Percentiles rank a stretch among this genome's conserved stretches.
These are phyloP conservation scores for Hemiscyllium ocellatum DNA, from an alignment of 2,113 vertebrate species.

Conservation along the genomic window DNA sequence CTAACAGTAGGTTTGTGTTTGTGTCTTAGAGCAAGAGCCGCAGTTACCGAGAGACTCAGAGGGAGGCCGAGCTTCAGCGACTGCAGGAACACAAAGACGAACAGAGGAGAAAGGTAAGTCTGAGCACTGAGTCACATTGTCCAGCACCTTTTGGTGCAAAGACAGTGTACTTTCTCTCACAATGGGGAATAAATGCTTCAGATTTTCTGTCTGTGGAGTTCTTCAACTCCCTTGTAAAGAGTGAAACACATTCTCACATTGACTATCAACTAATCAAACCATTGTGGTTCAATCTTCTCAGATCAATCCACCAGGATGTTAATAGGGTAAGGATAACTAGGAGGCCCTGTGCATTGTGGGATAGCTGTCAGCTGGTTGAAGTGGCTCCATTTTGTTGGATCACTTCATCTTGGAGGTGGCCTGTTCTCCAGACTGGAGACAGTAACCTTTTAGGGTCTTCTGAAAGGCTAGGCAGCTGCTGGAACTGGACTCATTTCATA, in stretches of 20 bases:
- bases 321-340: neutral
- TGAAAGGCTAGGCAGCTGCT: neutral
- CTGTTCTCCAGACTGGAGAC: neutral
- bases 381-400: neutral
- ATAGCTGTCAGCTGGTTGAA: neutral
- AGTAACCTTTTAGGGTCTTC: neutral
- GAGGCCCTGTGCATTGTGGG: too few species aligned
- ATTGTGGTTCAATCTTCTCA: too few species aligned
- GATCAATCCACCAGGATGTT: neutral
- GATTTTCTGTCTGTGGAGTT: neutral
- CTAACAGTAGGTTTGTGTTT: neutral
- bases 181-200: neutral
- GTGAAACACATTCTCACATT: neutral
- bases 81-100: constrained; percentile 57
- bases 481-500: neutral
- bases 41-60: constrained; percentile 48
- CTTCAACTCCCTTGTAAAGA: neutral
- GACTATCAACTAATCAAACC: too few species aligned
- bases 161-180: neutral
- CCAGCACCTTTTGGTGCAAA: neutral
- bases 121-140: neutral
- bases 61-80: constrained; percentile 49
- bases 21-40: constrained; percentile 48
- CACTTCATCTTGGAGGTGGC: neutral
- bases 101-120: constrained; percentile 57